Evolutionary conservation across 2,113 vertebrate species (phyloP).

Genomic region (Syrmaticus mikado): DNA sequence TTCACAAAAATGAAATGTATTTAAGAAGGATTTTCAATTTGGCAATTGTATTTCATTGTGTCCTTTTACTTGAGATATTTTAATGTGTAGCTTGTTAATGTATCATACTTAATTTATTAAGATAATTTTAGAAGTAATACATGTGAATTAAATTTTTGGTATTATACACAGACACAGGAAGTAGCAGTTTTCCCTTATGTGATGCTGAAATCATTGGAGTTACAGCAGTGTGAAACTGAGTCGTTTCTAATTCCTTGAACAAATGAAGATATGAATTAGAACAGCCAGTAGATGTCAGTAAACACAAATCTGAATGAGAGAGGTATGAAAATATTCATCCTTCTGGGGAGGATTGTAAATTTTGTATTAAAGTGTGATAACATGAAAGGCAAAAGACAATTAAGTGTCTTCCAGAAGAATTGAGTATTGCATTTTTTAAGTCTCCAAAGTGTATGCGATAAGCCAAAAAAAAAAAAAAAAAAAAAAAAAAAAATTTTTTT

Average conservation of each 20-base stretch:
- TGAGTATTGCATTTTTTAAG: background rate
- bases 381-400: background rate
- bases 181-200: background rate
- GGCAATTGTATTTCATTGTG: background rate
- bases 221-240: background rate
- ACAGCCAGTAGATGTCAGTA: conserved; percentile 67
- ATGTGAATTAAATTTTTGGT: background rate
- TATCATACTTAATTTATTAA: background rate
- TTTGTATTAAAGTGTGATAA: background rate
- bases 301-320: conserved; percentile 39
- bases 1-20: background rate
- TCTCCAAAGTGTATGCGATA: background rate
- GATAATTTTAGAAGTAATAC: background rate
- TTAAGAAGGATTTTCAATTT: background rate
- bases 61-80: background rate
- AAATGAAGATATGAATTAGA: background rate
- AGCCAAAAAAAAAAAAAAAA: no score
- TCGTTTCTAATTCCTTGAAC: background rate
- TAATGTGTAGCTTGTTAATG: background rate
- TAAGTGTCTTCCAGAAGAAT: background rate
- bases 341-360: background rate
- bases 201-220: background rate
- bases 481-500: no score
- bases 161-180: background rate
- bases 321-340: background rate